These are phyloP conservation scores for Zosterops hypoxanthus DNA, from an alignment of 2,113 vertebrate species.

Conservation along the genomic window DNA sequence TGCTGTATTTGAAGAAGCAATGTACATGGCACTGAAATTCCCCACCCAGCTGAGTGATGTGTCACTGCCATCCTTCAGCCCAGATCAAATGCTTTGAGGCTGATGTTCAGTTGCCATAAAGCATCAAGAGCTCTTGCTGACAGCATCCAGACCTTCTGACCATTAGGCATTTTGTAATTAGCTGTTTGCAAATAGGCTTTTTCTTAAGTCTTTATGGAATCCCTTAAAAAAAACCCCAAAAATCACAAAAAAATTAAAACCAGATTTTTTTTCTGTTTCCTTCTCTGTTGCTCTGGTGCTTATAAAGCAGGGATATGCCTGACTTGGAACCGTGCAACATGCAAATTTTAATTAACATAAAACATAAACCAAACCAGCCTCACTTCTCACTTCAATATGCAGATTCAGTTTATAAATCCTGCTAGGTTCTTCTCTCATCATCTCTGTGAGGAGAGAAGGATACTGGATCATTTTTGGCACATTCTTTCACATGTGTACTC, in stretches of 20 bases:
- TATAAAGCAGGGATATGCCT: background rate
- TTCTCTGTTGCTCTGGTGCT: background rate
- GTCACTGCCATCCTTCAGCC: background rate
- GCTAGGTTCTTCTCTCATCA: background rate
- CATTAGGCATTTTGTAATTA: background rate
- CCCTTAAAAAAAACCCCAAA: background rate
- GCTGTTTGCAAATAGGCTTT: background rate
- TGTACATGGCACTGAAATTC: background rate
- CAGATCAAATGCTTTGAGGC: background rate
- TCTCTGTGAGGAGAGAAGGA: background rate
- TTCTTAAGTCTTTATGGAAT: background rate
- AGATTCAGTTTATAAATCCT: background rate
- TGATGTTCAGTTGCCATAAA: background rate
- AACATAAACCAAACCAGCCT: background rate
- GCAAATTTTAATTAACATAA: conserved; percentile 25
- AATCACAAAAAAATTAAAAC: background rate
- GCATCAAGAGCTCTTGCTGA: background rate
- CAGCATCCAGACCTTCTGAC: background rate
- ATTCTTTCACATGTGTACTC: background rate
- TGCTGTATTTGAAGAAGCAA: background rate
- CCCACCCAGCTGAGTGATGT: background rate
- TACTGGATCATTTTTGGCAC: background rate
- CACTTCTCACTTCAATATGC: background rate
- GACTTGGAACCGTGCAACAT: background rate
- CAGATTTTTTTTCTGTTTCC: background rate